Evolutionary conservation across 2,888 invertebrate species (phyloP), one percentile per base, ranked within the genome.

Genomic region (Melanchra persicariae): DNA sequence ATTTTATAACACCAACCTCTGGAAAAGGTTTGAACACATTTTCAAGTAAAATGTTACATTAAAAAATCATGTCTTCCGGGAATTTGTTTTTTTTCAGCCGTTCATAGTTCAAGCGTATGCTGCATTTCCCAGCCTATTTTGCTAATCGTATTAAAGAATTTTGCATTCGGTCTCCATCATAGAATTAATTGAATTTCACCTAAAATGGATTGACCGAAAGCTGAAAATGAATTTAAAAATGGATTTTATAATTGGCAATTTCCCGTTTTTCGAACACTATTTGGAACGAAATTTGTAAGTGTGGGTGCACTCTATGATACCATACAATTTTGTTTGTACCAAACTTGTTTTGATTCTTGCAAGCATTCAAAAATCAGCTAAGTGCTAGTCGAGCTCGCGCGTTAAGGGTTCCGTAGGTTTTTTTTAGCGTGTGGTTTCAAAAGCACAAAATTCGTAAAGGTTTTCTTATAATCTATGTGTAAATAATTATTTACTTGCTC

Each of bases 101-200:
- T 30, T 49, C 24, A 63, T 34, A 34, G 49, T 60, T 52, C 49
- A 19, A 15, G 22, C 61, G 52, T 37, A 52, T 57, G 65, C 22
- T 60, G 51, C 15, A 65, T 61, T 64, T 79, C 62, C 57, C 61
- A 72, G 24, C 19, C 45, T 74, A 74, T 76, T 79, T 76, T 34
- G 22, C 55, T 24, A 54, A 62, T 75, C 34, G 52, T 65, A 70
- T 65, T 69, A 81, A 68, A 66, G 72, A 64, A 40, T 65, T 83
- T 72, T 67, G 69, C 81, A 83, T 80, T 62, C 81, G 2, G 52
- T 30, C 43, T 60, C 61, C 55, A 69, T 70, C 64, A 68, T 60
- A 70, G 59, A 70, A 62, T 52, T 26, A 81, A 83, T 81, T 72
- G 43, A 68, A 70, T 83, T 63, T 58, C 64, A 47, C 54, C 54